Evolutionary conservation across 2,797 vertebrate species (phyloP).

Genomic region (Darevskia mixta): DNA sequence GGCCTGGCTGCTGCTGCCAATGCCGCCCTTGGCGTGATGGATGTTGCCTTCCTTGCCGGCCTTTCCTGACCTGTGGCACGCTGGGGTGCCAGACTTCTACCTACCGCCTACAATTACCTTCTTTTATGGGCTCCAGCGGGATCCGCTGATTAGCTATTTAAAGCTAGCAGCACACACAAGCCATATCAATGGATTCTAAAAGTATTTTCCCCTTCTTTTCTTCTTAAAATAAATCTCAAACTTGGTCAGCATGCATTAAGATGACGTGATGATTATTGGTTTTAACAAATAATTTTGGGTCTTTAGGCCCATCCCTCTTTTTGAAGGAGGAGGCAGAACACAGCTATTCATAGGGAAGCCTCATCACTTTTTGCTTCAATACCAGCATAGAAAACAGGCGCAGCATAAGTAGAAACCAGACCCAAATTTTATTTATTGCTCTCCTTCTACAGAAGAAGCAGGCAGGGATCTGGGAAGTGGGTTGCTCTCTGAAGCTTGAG

Average conservation of each 20-base stretch:
- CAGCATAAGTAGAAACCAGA: not conserved
- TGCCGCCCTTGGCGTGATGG: constrained; percentile 63
- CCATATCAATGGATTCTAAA: constrained; percentile 76
- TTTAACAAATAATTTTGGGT: constrained; percentile 70
- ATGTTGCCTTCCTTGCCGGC: constrained; percentile 74
- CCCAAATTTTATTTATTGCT: not conserved
- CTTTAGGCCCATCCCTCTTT: constrained; percentile 42
- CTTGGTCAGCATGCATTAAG: constrained; percentile 68
- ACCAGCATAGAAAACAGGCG: not conserved
- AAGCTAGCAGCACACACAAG: constrained; percentile 69
- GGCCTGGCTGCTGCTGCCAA: constrained; percentile 68
- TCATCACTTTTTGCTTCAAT: too few species aligned
- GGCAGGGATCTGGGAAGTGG: too few species aligned
- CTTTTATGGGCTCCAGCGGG: constrained; percentile 58
- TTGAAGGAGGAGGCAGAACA: constrained; percentile 74
- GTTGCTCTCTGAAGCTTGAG: not conserved
- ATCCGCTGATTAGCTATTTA: constrained; percentile 75
- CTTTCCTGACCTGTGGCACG: constrained; percentile 69
- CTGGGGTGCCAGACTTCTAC: constrained; percentile 70
- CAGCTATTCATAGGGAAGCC: too few species aligned
- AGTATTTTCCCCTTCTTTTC: constrained; percentile 76
- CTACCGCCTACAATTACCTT: constrained; percentile 65
- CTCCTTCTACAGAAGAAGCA: not conserved
- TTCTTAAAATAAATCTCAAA: constrained; percentile 72
- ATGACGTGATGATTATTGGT: constrained; percentile 73